These are phyloP conservation scores for Ifrita kowaldi DNA, from an alignment of 2,113 vertebrate species.

Conservation along the genomic window DNA sequence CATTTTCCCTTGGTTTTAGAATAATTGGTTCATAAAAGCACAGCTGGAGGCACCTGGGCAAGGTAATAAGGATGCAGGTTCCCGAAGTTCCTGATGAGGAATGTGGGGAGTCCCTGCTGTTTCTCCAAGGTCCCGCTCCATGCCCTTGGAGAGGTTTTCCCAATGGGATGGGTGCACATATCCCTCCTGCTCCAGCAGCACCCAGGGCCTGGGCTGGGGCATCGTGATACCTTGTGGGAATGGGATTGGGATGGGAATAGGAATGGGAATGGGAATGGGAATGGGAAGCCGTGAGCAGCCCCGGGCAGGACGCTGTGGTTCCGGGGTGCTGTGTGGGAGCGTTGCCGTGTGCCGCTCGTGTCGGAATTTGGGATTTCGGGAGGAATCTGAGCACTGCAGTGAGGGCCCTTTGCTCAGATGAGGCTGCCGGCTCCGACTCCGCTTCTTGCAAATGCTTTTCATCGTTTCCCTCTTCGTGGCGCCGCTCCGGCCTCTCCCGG, in stretches of 20 bases:
- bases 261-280: rapidly evolving
- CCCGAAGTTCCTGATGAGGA: neutral
- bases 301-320: neutral
- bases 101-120: neutral
- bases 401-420: rapidly evolving
- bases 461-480: neutral
- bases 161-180: neutral
- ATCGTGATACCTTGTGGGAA: rapidly evolving
- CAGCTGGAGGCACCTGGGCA: neutral
- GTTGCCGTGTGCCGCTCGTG: neutral
- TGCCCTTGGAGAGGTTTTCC: rapidly evolving
- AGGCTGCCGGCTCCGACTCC: neutral
- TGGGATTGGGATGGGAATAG: rapidly evolving
- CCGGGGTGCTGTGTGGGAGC: neutral
- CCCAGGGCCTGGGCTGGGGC: neutral
- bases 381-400: neutral
- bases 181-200: neutral
- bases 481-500: rapidly evolving
- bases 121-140: rapidly evolving
- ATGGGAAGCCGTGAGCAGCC: neutral
- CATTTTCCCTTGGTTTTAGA: neutral
- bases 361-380: neutral
- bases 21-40: neutral
- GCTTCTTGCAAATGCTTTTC: neutral
- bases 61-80: rapidly evolving